These are phyloP conservation scores for Alloplasta piceator DNA, from an alignment of 2,888 invertebrate genomes.

Conservation along the genomic window DNA sequence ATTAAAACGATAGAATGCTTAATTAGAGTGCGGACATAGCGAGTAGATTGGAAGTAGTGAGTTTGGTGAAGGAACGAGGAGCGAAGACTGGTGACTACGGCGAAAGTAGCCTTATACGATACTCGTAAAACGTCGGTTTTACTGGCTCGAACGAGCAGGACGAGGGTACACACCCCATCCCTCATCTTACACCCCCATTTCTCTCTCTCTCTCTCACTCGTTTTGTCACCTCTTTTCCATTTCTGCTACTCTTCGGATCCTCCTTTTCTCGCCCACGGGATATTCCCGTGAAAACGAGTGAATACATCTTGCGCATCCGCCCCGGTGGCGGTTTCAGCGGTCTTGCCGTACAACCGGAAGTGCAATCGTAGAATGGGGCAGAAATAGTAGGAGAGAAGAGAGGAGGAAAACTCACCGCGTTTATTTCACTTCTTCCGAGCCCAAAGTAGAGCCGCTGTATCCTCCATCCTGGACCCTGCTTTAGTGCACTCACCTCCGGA, in stretches of 20 bases:
- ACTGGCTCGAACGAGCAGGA: constrained; percentile 61
- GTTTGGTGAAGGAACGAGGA: constrained; percentile 53
- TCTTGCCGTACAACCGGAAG: constrained; percentile 65
- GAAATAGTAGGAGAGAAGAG: not conserved
- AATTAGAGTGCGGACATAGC: constrained; percentile 72
- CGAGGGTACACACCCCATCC: constrained; percentile 17
- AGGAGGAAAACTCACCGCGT: constrained; percentile 59
- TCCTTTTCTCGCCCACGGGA: constrained; percentile 1
- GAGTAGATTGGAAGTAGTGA: constrained; percentile 44
- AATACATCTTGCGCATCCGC: constrained; percentile 39
- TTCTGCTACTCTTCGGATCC: constrained; percentile 37
- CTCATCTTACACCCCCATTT: constrained; percentile 10
- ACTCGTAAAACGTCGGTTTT: constrained; percentile 76
- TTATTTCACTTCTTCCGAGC: constrained; percentile 59
- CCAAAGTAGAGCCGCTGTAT: constrained; percentile 27
- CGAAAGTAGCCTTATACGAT: constrained; percentile 74
- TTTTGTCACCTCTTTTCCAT: constrained; percentile 47
- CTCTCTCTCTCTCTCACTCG: constrained; percentile 39
- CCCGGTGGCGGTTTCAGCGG: constrained; percentile 53
- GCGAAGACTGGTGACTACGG: constrained; percentile 61
- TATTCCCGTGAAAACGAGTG: constrained; percentile 23
- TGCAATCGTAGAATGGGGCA: constrained; percentile 40
- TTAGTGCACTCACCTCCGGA: constrained; percentile 67
- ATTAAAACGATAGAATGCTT: constrained; percentile 79
- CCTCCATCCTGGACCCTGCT: constrained; percentile 45